Base-by-base conservation (phyloP, 2,113 vertebrate genomes). In the Lipophrys pholis region DNA sequence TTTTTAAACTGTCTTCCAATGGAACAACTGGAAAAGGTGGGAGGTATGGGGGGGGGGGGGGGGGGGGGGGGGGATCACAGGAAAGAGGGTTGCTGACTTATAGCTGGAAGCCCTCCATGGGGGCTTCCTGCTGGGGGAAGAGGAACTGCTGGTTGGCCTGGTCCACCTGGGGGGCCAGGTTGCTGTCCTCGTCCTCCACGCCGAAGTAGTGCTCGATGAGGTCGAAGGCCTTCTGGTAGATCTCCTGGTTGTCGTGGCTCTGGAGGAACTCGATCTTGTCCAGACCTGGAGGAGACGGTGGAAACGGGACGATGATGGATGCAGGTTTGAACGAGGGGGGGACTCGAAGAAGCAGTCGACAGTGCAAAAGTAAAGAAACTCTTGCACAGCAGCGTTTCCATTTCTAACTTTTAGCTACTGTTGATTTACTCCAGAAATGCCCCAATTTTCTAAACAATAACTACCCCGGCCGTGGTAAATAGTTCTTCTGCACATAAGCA, bases 261-360 rank as follows among this genome's bases (percentile, higher is more conserved):
- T 99, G 98, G 1, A 99, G 96, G 84, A 99, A 99, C 83, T 99
- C 98, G 0, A 99, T 99, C 81, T 99, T 99, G 90, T 99, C 97
- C 76, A 99, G 90, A 65, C 97, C 98, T 99, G 45, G 14, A 63
- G 30, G 54, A 41, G 15, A 0, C 11, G 60, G 11, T 17, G 12
- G 11, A 45, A 12, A 30, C 21, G 21, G 21, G 2, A 30, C 21
- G 21, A 30, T 30, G 21, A 30, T 2, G 2, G 21, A 30, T 4
- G 21, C 21, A 30, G 21, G 2, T 30, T 30, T 30, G 21, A 30
- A 30, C 4, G 21, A 30, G 21, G n/a, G n/a, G n/a, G n/a, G 4
- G 21, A 30, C 21, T 30, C 4, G 21, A 30, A 30, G 21, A 30
- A 30, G 21, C 21, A 30, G 21, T 30, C n/a, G n/a, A n/a, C n/a